A percentile compares a stretch with the other conserved stretches of the same genome.
phyloP scores from a whole-genome alignment of 2,797 vertebrate genomes.

The Serranus cabrilla region DNA sequence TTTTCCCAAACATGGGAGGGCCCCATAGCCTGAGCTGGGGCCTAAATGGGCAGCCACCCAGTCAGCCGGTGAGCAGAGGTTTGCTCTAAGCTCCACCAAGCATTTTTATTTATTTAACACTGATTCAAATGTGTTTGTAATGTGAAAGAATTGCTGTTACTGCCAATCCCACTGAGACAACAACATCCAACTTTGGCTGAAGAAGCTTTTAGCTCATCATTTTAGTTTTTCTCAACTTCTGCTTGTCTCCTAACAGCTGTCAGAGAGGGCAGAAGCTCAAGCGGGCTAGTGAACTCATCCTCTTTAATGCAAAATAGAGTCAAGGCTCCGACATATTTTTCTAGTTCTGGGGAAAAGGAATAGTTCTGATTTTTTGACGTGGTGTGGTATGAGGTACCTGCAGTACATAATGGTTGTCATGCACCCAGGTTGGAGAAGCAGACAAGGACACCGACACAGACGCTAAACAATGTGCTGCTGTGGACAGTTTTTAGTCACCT shows the following conservation, averaged over 20 bases:
- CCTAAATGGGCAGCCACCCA: constrained; percentile 65
- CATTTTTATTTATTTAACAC: constrained; percentile 1
- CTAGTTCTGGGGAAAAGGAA: no score
- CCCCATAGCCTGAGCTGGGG: constrained; percentile 62
- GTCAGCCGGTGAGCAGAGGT: constrained; percentile 12
- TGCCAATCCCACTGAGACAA: neutral
- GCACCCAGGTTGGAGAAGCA: no score
- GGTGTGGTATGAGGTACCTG: no score
- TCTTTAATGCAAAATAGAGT: neutral
- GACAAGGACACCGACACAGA: no score
- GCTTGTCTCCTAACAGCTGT: neutral
- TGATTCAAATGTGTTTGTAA: neutral
- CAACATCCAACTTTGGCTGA: neutral
- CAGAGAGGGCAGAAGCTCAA: neutral
- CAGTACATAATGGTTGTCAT: no score
- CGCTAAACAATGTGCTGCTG: no score
- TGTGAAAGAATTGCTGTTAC: neutral
- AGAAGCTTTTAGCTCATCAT: neutral
- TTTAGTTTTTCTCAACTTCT: neutral
- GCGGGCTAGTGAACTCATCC: neutral
- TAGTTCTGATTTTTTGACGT: no score
- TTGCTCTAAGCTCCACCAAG: constrained; percentile 11
- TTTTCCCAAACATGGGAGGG: constrained; percentile 77
- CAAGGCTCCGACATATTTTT: no score
- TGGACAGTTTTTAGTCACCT: no score